Percentiles rank a stretch among this genome's conserved stretches.
Conservation (phyloP, 2,797 vertebrate species). For the Sandelia bainsii region DNA sequence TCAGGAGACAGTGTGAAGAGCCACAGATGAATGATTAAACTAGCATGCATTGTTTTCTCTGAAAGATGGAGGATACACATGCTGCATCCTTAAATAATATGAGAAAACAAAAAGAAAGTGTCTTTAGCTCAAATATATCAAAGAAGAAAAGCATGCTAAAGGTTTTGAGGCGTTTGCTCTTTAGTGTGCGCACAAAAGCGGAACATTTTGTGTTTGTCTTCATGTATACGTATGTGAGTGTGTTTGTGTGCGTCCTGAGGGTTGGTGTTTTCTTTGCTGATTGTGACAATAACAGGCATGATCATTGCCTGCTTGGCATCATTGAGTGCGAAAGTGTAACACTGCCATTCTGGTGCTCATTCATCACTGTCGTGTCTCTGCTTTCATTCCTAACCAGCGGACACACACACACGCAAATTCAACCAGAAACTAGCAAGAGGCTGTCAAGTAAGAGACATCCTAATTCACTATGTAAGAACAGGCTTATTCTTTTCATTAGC, state of each 20-base stretch:
- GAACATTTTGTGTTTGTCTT: conserved; percentile 8
- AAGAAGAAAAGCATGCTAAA: conserved; percentile 29
- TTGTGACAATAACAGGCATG: conserved; percentile 70
- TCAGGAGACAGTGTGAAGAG: conserved; percentile 72
- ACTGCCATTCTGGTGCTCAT: conserved; percentile 67
- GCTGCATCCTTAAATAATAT: conserved; percentile 55
- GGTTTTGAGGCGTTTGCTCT: conserved; percentile 22
- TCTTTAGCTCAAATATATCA: conserved; percentile 52
- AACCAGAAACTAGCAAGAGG: conserved; percentile 41
- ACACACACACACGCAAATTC: conserved; percentile 31
- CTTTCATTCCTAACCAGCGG: conserved; percentile 42
- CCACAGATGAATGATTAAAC: conserved; percentile 73
- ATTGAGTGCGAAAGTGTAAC: conserved; percentile 56
- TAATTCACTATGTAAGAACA: conserved; percentile 66
- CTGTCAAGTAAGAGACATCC: conserved; percentile 66
- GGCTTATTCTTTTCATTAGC: conserved; percentile 74
- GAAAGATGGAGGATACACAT: conserved; percentile 55
- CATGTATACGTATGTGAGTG: background rate
- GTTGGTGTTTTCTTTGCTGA: conserved; percentile 61
- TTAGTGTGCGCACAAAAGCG: conserved; percentile 6
- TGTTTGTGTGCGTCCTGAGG: conserved; percentile 39
- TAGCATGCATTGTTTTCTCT: conserved; percentile 58
- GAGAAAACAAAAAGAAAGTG: conserved; percentile 33
- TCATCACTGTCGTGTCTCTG: conserved; percentile 72
- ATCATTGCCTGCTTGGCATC: conserved; percentile 70